These are phyloP conservation scores for Lates calcarifer DNA, from an alignment of 2,113 vertebrate species.

Conservation along the genomic window DNA sequence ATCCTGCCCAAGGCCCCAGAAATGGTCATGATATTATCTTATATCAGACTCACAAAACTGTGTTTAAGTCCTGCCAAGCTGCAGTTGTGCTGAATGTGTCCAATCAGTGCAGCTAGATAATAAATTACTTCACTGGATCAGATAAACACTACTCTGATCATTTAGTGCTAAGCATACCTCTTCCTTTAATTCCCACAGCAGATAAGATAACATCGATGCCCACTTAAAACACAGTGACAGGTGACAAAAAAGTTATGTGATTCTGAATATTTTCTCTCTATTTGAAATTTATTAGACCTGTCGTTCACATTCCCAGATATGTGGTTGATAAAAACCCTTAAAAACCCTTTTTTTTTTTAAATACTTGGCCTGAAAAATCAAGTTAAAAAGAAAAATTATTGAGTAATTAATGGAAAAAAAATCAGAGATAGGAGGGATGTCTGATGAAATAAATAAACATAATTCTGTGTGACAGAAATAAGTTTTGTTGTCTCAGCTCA, in stretches of 20 bases:
- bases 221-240: neutral
- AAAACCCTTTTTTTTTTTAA: neutral
- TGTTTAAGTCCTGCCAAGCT: no score
- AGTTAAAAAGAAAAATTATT: neutral
- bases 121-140: constrained; percentile 21
- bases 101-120: constrained; percentile 31
- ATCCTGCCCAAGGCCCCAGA: no score
- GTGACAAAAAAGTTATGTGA: no score
- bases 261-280: neutral
- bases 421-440: neutral
- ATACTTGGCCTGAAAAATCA: no score
- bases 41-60: neutral
- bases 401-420: neutral
- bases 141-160: constrained; percentile 19
- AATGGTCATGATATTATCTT: neutral
- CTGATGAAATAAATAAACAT: no score
- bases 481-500: neutral
- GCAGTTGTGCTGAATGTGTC: neutral
- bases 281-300: neutral
- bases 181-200: neutral
- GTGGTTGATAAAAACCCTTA: neutral
- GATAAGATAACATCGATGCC: constrained; percentile 26
- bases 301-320: neutral
- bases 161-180: constrained; percentile 6
- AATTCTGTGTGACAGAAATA: neutral